Percentiles rank a stretch among this genome's conserved stretches.
Evolutionary conservation across 1,140 invertebrate species (phyloP).

Genomic region (Pectinophora gossypiella): DNA sequence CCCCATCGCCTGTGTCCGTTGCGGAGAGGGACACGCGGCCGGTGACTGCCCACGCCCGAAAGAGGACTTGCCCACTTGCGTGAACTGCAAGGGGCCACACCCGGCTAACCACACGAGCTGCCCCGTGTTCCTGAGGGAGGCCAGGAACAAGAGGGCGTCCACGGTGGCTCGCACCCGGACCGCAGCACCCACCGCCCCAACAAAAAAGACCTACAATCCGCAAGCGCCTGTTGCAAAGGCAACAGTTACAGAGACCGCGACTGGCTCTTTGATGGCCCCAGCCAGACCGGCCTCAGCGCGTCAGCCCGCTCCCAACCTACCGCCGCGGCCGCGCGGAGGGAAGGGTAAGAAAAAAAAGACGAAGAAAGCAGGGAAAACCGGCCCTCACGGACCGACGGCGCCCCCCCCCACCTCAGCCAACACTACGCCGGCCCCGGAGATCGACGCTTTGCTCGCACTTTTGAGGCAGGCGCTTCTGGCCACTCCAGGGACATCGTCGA

Average conservation of each 20-base stretch:
- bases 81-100: slow-evolving; percentile 21
- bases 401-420: neutral
- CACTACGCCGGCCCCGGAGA: neutral
- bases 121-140: neutral
- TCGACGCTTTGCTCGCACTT: neutral
- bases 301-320: neutral
- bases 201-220: neutral
- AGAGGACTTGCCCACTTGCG: slow-evolving; percentile 13
- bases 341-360: neutral
- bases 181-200: neutral
- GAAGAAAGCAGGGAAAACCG: no score
- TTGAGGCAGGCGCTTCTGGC: neutral
- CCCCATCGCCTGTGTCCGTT: slow-evolving; percentile 8
- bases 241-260: neutral
- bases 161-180: neutral
- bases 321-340: neutral
- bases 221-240: neutral
- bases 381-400: no score
- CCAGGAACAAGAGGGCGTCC: neutral
- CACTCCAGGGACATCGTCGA: neutral
- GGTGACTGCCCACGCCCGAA: slow-evolving; percentile 7
- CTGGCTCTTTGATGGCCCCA: neutral
- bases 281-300: neutral
- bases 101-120: slow-evolving; percentile 16
- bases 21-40: slow-evolving; percentile 11